phyloP scores from a whole-genome alignment of 1,140 invertebrate species.

The Anthonomus grandis region DNA sequence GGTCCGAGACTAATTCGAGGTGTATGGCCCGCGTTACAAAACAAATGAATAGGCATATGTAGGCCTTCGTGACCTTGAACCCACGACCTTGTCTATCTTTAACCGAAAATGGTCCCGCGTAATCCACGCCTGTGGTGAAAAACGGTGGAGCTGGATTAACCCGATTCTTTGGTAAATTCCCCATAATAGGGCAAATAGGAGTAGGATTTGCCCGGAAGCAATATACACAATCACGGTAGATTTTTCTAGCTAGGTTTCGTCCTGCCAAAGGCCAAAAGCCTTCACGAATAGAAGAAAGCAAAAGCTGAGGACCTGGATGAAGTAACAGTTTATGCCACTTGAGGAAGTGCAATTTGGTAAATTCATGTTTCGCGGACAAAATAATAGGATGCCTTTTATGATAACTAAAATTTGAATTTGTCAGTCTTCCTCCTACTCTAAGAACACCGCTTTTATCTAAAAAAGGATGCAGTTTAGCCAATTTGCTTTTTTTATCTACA shows the following conservation, averaged over 20 bases:
- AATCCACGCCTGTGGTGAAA: constrained; percentile 40
- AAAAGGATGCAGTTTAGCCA: constrained; percentile 41
- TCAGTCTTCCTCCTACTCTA: constrained; percentile 48
- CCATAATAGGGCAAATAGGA: constrained; percentile 35
- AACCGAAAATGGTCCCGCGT: constrained; percentile 40
- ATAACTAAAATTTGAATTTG: constrained; percentile 30
- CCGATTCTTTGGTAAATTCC: constrained; percentile 39
- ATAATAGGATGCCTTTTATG: constrained; percentile 16
- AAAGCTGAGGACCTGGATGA: constrained; percentile 2
- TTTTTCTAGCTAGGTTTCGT: constrained; percentile 17
- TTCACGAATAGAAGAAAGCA: neutral
- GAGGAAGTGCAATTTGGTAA: neutral
- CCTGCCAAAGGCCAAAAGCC: constrained; percentile 33
- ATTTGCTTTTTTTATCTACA: neutral
- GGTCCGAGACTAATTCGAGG: constrained; percentile 42
- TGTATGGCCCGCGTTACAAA: constrained; percentile 46
- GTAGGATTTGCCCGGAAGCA: constrained; percentile 22
- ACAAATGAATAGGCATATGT: too few relatives aligned
- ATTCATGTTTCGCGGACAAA: neutral
- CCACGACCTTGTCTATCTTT: constrained; percentile 18
- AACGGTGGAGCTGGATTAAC: constrained; percentile 37
- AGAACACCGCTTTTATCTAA: constrained; percentile 44
- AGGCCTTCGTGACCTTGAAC: neutral
- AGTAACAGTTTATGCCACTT: neutral
- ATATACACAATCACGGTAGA: constrained; percentile 15